Conservation (phyloP, 2,113 vertebrate genomes). For the Malaclemys terrapin region DNA sequence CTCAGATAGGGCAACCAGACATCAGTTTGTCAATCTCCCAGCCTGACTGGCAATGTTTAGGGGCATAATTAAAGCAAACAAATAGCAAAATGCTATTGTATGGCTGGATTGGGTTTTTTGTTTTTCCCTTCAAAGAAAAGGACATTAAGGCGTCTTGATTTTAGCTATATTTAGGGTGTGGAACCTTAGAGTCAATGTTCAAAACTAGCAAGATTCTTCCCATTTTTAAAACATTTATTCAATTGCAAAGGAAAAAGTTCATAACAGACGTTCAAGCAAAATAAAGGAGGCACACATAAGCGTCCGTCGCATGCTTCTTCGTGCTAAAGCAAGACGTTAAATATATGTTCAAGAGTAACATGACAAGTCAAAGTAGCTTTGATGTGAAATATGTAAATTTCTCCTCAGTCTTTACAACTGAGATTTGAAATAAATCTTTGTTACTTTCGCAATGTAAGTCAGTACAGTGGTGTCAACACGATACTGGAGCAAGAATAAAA, state of each 20-base stretch:
- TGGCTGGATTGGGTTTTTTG: not conserved
- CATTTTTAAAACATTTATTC: conserved; percentile 15
- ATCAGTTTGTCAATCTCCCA: not conserved
- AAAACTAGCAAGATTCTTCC: conserved; percentile 23
- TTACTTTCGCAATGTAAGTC: not conserved
- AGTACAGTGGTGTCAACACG: not conserved
- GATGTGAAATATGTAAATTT: not conserved
- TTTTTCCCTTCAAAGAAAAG: conserved; percentile 26
- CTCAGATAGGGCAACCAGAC: not conserved
- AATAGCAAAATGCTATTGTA: not conserved
- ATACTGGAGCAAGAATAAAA: not conserved
- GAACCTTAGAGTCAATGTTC: conserved; percentile 36
- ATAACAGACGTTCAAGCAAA: not conserved
- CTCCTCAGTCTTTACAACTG: not conserved
- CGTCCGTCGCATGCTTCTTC: not conserved
- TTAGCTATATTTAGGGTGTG: conserved; percentile 42
- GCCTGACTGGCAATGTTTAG: not conserved
- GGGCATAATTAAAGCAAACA: not conserved
- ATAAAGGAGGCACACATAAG: conserved; percentile 15
- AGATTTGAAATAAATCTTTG: not conserved
- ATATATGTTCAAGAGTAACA: not conserved
- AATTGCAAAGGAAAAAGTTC: conserved; percentile 26
- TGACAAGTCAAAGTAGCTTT: conserved; percentile 15
- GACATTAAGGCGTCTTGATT: conserved; percentile 38
- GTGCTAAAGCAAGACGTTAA: conserved; percentile 13